Conservation (phyloP, 2,888 invertebrate species). For the Nomada ruficornis region DNA sequence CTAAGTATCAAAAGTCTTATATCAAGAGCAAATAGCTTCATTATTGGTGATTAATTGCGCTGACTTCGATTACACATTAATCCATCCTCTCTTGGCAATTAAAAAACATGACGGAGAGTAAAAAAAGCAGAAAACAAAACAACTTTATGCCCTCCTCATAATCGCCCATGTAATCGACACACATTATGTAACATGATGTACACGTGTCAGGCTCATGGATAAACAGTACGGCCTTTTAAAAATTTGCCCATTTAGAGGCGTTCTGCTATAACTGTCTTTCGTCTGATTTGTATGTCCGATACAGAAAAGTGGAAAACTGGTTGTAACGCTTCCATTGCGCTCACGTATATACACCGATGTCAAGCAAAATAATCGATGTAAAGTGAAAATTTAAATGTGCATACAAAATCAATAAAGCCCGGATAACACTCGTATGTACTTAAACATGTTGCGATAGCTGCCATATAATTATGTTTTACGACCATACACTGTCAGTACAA, state of each 20-base stretch:
- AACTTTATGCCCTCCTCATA: slow-evolving; percentile 17
- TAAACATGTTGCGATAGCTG: slow-evolving; percentile 32
- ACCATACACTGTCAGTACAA: slow-evolving; percentile 33
- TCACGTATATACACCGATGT: slow-evolving; percentile 36
- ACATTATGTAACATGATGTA: slow-evolving; percentile 48
- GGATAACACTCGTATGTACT: slow-evolving; percentile 19
- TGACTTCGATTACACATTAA: slow-evolving; percentile 72
- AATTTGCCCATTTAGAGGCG: slow-evolving; percentile 36
- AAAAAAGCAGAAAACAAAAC: slow-evolving; percentile 23
- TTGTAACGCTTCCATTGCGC: slow-evolving; percentile 32
- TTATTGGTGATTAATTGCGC: slow-evolving; percentile 63
- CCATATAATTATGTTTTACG: slow-evolving; percentile 32
- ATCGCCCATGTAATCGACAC: background rate
- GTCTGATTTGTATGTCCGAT: slow-evolving; percentile 19
- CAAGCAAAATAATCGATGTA: slow-evolving; percentile 30
- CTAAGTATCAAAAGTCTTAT: slow-evolving; percentile 77
- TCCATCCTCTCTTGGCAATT: slow-evolving; percentile 44
- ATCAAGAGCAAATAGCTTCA: slow-evolving; percentile 80
- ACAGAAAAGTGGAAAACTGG: slow-evolving; percentile 48
- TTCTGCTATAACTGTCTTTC: slow-evolving; percentile 20
- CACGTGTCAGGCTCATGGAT: slow-evolving; percentile 15
- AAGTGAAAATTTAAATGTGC: slow-evolving; percentile 32
- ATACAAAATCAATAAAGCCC: slow-evolving; percentile 1
- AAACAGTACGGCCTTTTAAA: slow-evolving; percentile 31
- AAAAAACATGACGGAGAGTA: slow-evolving; percentile 77